These are phyloP conservation scores for Sinocyclocheilus anshuiensis DNA, from an alignment of 2,113 vertebrate genomes.

Conservation along the genomic window DNA sequence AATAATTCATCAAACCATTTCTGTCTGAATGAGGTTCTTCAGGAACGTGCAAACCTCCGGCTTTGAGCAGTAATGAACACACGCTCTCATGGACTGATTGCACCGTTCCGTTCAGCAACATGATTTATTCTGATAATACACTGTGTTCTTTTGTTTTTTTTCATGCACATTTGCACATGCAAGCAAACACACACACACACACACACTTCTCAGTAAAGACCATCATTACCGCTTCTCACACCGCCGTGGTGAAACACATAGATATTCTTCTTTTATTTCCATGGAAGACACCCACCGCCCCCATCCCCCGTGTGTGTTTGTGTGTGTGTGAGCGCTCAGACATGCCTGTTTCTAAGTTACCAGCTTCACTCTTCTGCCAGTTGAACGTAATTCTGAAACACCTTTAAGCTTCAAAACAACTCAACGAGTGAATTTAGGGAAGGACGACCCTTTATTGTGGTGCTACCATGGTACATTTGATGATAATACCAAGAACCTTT, in stretches of 20 bases:
- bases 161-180: conserved; percentile 9
- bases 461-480: background rate
- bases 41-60: background rate
- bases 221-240: conserved; percentile 34
- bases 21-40: background rate
- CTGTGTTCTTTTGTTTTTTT: conserved; percentile 1
- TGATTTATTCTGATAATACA: conserved; percentile 1
- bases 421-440: background rate
- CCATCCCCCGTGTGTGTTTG: conserved; percentile 16
- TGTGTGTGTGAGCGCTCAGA: conserved; percentile 26
- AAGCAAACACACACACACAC: background rate
- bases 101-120: background rate
- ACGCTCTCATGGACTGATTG: conserved; percentile 2
- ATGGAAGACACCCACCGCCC: conserved; percentile 6
- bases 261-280: conserved; percentile 40
- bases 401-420: conserved; percentile 15
- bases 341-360: conserved; percentile 58
- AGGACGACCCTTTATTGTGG: background rate
- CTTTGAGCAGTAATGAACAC: conserved; percentile 16
- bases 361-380: conserved; percentile 34
- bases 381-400: conserved; percentile 35
- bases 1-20: conserved; percentile 14
- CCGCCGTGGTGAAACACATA: conserved; percentile 19
- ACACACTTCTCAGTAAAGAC: background rate
- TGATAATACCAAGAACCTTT: too few species aligned